Evolutionary conservation across 2,888 invertebrate genomes (phyloP).

Genomic region (Drosophila siamana): DNA sequence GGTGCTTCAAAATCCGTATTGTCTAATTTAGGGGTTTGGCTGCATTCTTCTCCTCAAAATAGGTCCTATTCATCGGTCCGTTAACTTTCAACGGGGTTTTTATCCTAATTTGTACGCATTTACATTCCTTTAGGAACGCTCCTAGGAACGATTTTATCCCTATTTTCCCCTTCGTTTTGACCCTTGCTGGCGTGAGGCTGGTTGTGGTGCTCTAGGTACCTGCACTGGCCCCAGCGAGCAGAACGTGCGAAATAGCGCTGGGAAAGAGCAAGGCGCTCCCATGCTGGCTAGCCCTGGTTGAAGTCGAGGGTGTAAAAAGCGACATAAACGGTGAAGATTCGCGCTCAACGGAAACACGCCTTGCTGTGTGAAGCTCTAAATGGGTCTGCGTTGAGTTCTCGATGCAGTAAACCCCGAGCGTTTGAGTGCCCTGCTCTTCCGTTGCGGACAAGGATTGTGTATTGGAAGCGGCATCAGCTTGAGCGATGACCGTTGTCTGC

Average conservation of each 20-base stretch:
- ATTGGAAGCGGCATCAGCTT: slow-evolving; percentile 48
- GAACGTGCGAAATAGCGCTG: slow-evolving; percentile 76
- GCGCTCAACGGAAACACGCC: slow-evolving; percentile 55
- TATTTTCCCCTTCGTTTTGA: no score
- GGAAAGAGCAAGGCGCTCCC: slow-evolving; percentile 76
- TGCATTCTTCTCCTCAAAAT: no score
- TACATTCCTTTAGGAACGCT: no score
- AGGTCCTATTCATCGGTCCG: no score
- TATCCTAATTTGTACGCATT: no score
- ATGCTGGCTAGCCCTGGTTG: slow-evolving; percentile 48
- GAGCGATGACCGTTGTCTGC: slow-evolving; percentile 68
- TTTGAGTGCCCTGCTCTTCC: slow-evolving; percentile 33
- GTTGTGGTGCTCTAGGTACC: slow-evolving; percentile 62
- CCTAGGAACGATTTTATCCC: no score
- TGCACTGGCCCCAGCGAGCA: slow-evolving; percentile 74
- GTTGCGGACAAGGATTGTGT: slow-evolving; percentile 23
- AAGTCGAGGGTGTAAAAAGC: slow-evolving; percentile 59
- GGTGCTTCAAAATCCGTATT: no score
- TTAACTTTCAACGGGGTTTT: no score
- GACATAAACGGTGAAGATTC: slow-evolving; percentile 73
- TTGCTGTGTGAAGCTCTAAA: slow-evolving; percentile 17
- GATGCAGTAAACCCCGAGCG: background rate
- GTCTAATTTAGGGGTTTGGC: no score
- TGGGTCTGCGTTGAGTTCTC: slow-evolving; percentile 48
- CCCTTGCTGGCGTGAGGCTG: slow-evolving; percentile 35